A percentile compares a stretch with the other conserved stretches of the same genome.
Evolutionary conservation across 2,888 invertebrate species (phyloP).

Genomic region (Thymelicus sylvestris): DNA sequence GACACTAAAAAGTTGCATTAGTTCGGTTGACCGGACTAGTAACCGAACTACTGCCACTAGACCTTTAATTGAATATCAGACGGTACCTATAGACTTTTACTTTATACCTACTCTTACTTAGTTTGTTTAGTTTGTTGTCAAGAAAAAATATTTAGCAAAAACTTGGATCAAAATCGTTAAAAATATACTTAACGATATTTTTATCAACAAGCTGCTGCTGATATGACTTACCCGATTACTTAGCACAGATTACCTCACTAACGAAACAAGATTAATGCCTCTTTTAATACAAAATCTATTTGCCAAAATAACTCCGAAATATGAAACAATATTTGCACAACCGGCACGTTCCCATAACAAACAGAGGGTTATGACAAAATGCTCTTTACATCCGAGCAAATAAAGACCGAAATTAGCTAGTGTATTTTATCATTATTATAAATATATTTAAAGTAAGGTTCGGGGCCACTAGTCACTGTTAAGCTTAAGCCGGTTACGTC

Average conservation of each 20-base stretch:
- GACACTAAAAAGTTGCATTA: too few relatives aligned
- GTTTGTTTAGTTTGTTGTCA: too few relatives aligned
- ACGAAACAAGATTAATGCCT: conserved; percentile 69
- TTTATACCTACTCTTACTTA: too few relatives aligned
- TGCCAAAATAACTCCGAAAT: conserved; percentile 68
- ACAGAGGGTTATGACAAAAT: conserved; percentile 70
- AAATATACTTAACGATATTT: neutral
- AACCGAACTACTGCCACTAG: too few relatives aligned
- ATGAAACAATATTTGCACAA: conserved; percentile 76
- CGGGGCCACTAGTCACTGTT: conserved; percentile 80
- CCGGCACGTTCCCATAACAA: conserved; percentile 59
- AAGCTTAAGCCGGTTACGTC: conserved; percentile 84
- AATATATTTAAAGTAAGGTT: conserved; percentile 81
- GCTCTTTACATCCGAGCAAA: conserved; percentile 72
- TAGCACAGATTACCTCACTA: conserved; percentile 59
- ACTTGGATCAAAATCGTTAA: neutral
- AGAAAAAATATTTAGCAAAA: too few relatives aligned
- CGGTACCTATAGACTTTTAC: too few relatives aligned
- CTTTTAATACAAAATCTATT: conserved; percentile 73
- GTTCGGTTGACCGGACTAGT: too few relatives aligned
- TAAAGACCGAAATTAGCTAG: conserved; percentile 76
- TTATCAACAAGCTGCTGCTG: neutral
- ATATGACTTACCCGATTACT: conserved; percentile 4
- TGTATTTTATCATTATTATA: conserved; percentile 83
- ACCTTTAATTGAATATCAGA: too few relatives aligned